Percentiles rank a stretch among this genome's conserved stretches.
Evolutionary conservation across 2,888 invertebrate species (phyloP).

Genomic region (Phania funesta): DNA sequence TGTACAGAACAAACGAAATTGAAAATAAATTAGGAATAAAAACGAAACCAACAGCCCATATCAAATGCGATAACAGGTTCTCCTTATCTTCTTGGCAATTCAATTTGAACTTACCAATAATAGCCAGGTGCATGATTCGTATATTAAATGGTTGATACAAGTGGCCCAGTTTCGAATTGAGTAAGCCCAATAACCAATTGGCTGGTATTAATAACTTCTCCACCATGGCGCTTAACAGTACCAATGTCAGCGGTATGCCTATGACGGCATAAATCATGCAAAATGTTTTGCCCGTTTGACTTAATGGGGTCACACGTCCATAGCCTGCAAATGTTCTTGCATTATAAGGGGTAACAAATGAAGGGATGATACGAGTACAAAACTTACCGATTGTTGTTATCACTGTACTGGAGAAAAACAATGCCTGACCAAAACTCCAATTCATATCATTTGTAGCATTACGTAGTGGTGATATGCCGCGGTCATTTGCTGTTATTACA

Average conservation of each 20-base stretch:
- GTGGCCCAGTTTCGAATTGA: constrained; percentile 86
- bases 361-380: neutral
- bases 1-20: constrained; percentile 75
- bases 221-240: constrained; percentile 90
- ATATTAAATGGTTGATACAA: constrained; percentile 88
- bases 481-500: constrained; percentile 87
- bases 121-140: constrained; percentile 86
- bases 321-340: constrained; percentile 84
- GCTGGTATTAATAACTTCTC: constrained; percentile 89
- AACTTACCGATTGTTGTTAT: constrained; percentile 91
- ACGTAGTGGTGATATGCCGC: constrained; percentile 88
- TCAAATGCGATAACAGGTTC: neutral
- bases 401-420: constrained; percentile 93
- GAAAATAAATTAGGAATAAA: too few species aligned
- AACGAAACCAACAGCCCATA: too few species aligned
- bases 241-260: constrained; percentile 92
- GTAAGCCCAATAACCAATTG: constrained; percentile 85
- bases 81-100: neutral
- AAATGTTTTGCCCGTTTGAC: constrained; percentile 92
- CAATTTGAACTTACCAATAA: constrained; percentile 82
- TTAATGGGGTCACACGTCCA: constrained; percentile 93
- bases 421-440: constrained; percentile 94
- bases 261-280: constrained; percentile 92
- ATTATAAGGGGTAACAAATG: neutral
- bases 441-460: constrained; percentile 90